These are phyloP conservation scores for Gambusia yucatana DNA, from an alignment of 2,797 vertebrate species.

Conservation along the genomic window DNA sequence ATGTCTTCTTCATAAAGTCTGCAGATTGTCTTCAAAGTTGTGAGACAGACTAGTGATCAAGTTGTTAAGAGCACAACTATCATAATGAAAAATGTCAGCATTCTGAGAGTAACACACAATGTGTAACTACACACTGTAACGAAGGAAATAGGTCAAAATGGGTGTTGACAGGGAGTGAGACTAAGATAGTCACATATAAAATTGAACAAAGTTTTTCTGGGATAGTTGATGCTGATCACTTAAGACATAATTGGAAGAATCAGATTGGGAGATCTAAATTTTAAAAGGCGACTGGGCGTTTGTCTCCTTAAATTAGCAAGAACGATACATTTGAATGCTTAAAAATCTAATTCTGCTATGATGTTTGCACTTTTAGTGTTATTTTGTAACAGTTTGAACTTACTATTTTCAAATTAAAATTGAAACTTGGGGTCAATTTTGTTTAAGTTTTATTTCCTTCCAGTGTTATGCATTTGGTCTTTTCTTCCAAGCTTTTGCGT, in stretches of 20 bases:
- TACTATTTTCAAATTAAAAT: neutral
- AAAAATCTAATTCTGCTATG: neutral
- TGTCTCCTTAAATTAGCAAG: neutral
- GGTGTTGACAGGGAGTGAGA: neutral
- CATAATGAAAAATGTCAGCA: neutral
- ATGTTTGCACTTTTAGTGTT: neutral
- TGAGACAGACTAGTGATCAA: neutral
- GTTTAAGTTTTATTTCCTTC: conserved; percentile 26
- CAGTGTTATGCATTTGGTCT: conserved; percentile 26
- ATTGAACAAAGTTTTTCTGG: neutral
- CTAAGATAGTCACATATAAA: neutral
- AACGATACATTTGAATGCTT: neutral
- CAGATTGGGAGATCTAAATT: neutral
- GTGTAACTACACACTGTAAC: neutral
- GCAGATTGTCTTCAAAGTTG: neutral
- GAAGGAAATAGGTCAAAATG: neutral
- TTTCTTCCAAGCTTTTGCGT: conserved; percentile 28
- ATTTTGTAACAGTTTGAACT: conserved; percentile 2
- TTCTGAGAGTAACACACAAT: neutral
- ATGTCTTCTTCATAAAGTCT: neutral
- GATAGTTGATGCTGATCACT: neutral
- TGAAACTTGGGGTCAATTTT: conserved; percentile 4
- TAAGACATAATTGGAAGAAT: neutral
- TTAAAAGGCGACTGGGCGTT: neutral
- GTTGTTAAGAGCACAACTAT: neutral